Conservation (phyloP, 2,888 invertebrate species). For the Himalopsyche japonica region DNA sequence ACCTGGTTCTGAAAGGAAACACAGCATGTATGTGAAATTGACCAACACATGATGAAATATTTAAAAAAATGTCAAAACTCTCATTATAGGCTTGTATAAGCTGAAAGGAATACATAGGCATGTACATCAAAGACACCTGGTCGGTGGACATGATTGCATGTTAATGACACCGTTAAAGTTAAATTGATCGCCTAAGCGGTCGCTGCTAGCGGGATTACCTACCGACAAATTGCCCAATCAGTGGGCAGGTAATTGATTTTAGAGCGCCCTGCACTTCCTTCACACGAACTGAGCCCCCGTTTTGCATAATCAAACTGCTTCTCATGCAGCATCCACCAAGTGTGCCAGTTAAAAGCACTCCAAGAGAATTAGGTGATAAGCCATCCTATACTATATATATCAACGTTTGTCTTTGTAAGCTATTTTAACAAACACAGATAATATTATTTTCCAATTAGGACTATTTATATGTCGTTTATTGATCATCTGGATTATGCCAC, state of each 20-base stretch:
- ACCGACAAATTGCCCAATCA: conserved; percentile 64
- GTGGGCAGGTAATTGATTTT: conserved; percentile 63
- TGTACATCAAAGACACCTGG: background rate
- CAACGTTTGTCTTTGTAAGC: no score
- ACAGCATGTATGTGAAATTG: no score
- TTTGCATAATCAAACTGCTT: conserved; percentile 36
- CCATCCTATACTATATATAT: background rate
- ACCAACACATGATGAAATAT: no score
- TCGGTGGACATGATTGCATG: conserved; percentile 32
- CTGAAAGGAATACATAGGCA: no score
- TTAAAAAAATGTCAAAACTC: no score
- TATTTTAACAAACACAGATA: no score
- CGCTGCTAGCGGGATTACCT: conserved; percentile 51
- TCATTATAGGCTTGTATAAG: no score
- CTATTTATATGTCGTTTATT: no score
- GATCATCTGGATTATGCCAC: no score
- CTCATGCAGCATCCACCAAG: background rate
- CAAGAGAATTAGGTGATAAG: background rate
- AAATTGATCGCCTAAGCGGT: conserved; percentile 46
- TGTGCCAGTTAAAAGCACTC: background rate
- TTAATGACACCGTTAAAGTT: conserved; percentile 57
- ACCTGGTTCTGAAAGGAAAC: no score
- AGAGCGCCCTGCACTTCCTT: conserved; percentile 50
- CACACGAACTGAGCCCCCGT: background rate
- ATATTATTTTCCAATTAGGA: no score